Conservation (phyloP, 2,113 vertebrate species). For the Saguinus midas region DNA sequence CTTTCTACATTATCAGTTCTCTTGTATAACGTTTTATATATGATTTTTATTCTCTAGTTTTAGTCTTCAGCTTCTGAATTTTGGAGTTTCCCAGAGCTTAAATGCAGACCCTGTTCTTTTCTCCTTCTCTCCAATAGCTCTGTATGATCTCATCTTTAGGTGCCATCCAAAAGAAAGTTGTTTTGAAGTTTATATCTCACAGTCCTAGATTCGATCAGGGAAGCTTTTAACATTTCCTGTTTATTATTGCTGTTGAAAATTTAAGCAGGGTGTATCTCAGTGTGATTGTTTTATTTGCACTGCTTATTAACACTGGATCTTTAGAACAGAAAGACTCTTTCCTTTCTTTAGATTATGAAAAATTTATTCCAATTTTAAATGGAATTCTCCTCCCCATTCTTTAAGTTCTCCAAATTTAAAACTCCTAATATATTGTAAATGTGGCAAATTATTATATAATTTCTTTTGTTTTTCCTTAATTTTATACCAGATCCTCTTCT, state of each 20-base stretch:
- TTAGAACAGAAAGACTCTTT: neutral
- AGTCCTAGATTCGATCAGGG: neutral
- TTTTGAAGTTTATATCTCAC: neutral
- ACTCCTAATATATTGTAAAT: neutral
- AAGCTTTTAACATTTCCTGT: neutral
- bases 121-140: neutral
- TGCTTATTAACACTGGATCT: neutral
- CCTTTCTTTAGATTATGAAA: neutral
- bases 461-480: neutral
- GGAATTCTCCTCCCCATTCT: neutral
- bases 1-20: neutral
- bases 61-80: neutral
- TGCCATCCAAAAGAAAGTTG: neutral
- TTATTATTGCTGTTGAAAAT: neutral
- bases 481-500: neutral
- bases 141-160: neutral
- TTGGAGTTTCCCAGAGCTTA: neutral
- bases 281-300: neutral
- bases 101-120: neutral
- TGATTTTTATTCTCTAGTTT: neutral
- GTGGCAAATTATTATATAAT: neutral
- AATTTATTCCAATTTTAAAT: neutral
- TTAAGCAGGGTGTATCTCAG: neutral
- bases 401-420: neutral
- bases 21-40: neutral